Percentiles rank a stretch among this genome's conserved stretches.
Evolutionary conservation across 2,113 vertebrate genomes (phyloP).

Genomic region (Cygnus atratus): DNA sequence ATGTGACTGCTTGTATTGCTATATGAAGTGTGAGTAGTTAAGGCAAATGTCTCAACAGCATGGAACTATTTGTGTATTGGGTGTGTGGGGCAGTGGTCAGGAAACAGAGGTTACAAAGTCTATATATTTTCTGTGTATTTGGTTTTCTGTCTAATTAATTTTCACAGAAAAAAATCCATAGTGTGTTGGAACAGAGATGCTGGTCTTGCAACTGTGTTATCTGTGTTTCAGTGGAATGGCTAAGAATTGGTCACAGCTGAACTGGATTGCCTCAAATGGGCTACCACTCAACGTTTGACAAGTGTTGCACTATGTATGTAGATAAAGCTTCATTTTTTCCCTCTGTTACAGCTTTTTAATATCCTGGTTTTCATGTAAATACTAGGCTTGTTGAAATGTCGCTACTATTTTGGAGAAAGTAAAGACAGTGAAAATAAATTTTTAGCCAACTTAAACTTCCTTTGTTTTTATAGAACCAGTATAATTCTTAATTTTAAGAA

Average conservation of each 20-base stretch:
- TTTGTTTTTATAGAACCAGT: background rate
- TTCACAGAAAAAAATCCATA: background rate
- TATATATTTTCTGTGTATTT: background rate
- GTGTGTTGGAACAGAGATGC: background rate
- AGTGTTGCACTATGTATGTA: background rate
- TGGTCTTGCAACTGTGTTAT: background rate
- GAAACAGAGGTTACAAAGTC: background rate
- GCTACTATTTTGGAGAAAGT: background rate
- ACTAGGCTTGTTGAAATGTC: background rate
- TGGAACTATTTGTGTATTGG: background rate
- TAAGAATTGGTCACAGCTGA: background rate
- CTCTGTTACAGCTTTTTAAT: background rate
- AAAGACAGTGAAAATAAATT: background rate
- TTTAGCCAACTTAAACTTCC: background rate
- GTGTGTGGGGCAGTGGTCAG: background rate
- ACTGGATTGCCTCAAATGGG: background rate
- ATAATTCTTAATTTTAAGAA: background rate
- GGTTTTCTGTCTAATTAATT: constrained; percentile 23
- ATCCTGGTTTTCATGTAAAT: background rate
- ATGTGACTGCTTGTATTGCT: background rate
- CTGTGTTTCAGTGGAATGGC: background rate
- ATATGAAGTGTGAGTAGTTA: background rate
- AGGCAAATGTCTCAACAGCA: background rate
- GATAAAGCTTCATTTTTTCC: background rate
- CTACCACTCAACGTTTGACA: background rate